Base-by-base conservation (phyloP, 2,113 vertebrate species). In the Brachyistius frenatus region DNA sequence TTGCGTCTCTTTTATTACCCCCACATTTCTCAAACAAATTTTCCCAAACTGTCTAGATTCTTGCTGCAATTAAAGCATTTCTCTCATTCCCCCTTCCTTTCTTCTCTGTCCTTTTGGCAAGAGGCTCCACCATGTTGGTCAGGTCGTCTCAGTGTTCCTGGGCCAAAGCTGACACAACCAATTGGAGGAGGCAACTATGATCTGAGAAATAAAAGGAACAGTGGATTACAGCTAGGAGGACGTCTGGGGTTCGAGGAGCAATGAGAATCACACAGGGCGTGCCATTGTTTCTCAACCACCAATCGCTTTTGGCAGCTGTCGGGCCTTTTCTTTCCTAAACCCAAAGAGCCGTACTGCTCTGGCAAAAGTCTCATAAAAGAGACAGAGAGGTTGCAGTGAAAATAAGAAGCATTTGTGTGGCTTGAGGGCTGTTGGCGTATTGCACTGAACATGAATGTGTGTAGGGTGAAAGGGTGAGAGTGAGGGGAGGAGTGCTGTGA, bases 271-370 rank as follows among this genome's bases (percentile, higher is more conserved):
- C 88, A 92, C 88, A 91, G 92, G 92, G 86, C 78, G 87, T 93
- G 90, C 93, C 92, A 94, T 94, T 94, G 93, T 95, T 93, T 90
- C 91, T 79, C 74, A 89, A 93, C 87, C 87, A 78, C 86, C 75
- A 54, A 88, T 87, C 41, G 47, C 72, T 93, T 90, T 84, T 94
- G 93, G 92, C 93, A 93, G 78, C 66, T 60, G 61, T 53, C 52
- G 11, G 61, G 73, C 76, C 82, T 85, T 92, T 93, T 92, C 80
- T 91, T 90, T 83, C 74, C 70, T 56, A 83, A 86, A 86, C 76
- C 73, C 81, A 81, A 85, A 79, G 66, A 88, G 66, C 81, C 53
- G 64, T 86, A 67, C 86, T 72, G 44, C 73, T 92, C 87, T 92
- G 81, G 89, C 89, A 91, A 82, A 89, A 84, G 57, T 44, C 72